Evolutionary conservation across 2,888 invertebrate genomes (phyloP).

Genomic region (Harmothoe impar): DNA sequence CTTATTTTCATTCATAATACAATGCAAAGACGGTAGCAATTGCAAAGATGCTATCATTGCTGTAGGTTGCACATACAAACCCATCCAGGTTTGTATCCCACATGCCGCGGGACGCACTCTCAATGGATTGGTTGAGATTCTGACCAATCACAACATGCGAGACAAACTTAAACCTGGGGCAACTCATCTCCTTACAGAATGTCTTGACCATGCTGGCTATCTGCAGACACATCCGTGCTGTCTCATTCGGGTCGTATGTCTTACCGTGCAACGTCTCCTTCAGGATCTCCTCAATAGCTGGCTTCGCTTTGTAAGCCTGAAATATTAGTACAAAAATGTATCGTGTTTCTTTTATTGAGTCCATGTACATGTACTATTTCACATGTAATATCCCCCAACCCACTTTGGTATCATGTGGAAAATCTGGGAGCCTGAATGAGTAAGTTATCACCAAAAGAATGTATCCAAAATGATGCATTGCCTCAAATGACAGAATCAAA

Average conservation of each 20-base stretch:
- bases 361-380: too few relatives aligned
- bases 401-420: too few relatives aligned
- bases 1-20: conserved; percentile 9
- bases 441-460: too few relatives aligned
- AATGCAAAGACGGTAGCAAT: conserved; percentile 23
- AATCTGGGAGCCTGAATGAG: too few relatives aligned
- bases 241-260: conserved; percentile 27
- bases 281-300: conserved; percentile 23
- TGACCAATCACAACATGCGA: conserved; percentile 50
- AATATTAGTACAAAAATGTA: too few relatives aligned
- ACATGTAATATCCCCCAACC: too few relatives aligned
- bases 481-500: too few relatives aligned
- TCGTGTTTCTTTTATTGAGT: too few relatives aligned
- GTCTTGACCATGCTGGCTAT: conserved; percentile 18
- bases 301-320: not conserved
- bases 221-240: not conserved
- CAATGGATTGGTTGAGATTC: conserved; percentile 10
- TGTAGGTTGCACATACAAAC: conserved; percentile 6
- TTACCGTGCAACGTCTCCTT: conserved; percentile 1
- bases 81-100: conserved; percentile 28
- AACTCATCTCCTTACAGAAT: conserved; percentile 42
- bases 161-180: conserved; percentile 42
- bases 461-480: too few relatives aligned
- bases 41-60: conserved; percentile 40
- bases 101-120: not conserved